Percentiles rank a stretch among this genome's conserved stretches.
These are phyloP conservation scores for Thamnophis elegans DNA, from an alignment of 2,797 vertebrate genomes.

Conservation along the genomic window DNA sequence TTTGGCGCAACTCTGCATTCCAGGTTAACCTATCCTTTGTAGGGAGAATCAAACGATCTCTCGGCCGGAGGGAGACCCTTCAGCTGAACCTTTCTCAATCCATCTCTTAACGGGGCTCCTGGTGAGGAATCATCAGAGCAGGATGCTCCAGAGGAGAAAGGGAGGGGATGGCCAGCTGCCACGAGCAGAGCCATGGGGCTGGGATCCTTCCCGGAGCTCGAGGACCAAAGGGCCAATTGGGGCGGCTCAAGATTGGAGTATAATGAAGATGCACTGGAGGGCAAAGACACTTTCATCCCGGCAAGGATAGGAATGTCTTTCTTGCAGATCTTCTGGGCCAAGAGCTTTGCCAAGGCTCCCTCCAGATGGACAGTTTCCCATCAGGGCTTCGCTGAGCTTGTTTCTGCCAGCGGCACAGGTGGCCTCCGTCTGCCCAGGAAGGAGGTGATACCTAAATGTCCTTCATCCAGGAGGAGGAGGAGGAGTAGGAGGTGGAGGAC, in stretches of 20 bases:
- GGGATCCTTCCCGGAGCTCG: constrained; percentile 25
- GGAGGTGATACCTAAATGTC: neutral
- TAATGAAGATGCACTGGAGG: no score
- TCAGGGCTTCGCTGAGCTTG: neutral
- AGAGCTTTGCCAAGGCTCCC: neutral
- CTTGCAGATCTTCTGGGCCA: no score
- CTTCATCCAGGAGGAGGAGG: neutral
- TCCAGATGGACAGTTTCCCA: neutral
- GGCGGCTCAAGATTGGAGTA: no score
- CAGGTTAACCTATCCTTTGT: neutral
- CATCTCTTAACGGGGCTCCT: constrained; percentile 26
- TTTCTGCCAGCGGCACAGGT: neutral
- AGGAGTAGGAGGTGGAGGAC: no score
- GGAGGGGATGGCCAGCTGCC: neutral
- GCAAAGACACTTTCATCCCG: no score
- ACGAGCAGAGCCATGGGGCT: neutral
- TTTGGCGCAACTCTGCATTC: constrained; percentile 8
- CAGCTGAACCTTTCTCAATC: constrained; percentile 12
- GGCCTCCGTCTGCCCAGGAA: neutral
- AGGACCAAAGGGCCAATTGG: constrained; percentile 50
- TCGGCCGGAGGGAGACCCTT: constrained; percentile 3
- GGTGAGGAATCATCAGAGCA: neutral
- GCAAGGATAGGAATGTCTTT: neutral
- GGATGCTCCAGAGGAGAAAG: constrained; percentile 3
- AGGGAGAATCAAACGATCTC: neutral